Base-by-base conservation (phyloP, 2,797 vertebrate genomes). In the Neomorphus geoffroyi region DNA sequence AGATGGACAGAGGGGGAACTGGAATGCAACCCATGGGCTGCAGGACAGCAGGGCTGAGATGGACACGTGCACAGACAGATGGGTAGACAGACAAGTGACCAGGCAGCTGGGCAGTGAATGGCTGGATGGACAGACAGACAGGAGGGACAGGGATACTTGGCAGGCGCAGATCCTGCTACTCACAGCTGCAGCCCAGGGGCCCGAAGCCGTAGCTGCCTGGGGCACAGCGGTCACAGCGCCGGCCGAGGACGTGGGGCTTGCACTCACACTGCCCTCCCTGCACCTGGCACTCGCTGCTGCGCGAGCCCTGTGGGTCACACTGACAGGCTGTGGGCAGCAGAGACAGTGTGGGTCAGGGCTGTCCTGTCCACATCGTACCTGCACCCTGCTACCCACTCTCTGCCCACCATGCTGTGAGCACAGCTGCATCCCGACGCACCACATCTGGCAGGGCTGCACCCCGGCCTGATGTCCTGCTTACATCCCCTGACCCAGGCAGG, bases 251-350 rank as follows among this genome's bases (percentile, higher is more conserved):
- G 0, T 99, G 98, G 60, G 98, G 95, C 96, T 98, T 98, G 96
- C 98, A 99, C 21, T 72, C 97, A 22, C 98, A 99, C 93, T 99
- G 98, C 51, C 98, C 98, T 10, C 98, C 98, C 10, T 99, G 97
- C 43, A 80, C 97, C 19, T 98, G 94, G 88, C 98, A 99, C 87
- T 99, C 98, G 0, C 98, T 97, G 73, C 98, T 99, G 96, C 98
- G 96, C 30, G 98, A 99, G 56, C 98, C 98, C 96, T 99, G 98
- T 3, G 97, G 98, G 94, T 99, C 97, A 66, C 98, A 99, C 90
- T 98, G 97, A 94, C 99, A 99, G 58, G 98, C 98, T 99, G 98
- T 0, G 57, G 92, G 54, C 24, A 50, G 50, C 7, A 26, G 54
- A 46, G 66, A 27, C 7, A 9, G 61, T 2, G 1, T 95, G 72